These are phyloP conservation scores for Phoebastria nigripes DNA, from an alignment of 2,797 vertebrate genomes.

Conservation along the genomic window DNA sequence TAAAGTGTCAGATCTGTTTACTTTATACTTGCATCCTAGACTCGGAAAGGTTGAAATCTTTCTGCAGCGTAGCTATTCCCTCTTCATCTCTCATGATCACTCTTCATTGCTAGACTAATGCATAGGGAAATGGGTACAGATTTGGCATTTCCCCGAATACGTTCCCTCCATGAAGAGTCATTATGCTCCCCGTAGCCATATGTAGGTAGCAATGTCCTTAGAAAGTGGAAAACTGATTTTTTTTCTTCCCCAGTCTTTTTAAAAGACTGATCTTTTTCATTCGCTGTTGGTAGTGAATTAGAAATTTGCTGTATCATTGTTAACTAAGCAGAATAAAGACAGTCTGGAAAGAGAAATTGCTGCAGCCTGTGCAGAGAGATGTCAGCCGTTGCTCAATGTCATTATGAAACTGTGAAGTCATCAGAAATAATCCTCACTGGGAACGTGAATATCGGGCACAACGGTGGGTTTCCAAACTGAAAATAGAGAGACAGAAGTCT, in stretches of 20 bases:
- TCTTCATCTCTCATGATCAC: not conserved
- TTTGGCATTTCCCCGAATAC: not conserved
- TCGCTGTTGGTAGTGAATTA: not conserved
- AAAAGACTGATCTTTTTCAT: not conserved
- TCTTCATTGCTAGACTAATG: not conserved
- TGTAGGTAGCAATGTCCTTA: not conserved
- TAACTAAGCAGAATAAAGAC: conserved; percentile 14
- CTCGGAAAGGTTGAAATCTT: not conserved
- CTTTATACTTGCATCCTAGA: not conserved
- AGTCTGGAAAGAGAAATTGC: conserved; percentile 15
- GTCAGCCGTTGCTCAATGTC: conserved; percentile 27
- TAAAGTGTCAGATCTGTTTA: not conserved
- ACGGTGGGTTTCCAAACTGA: not conserved
- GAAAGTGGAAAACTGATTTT: not conserved
- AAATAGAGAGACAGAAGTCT: not conserved
- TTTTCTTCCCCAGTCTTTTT: not conserved
- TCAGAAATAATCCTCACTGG: not conserved
- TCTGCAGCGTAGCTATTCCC: not conserved
- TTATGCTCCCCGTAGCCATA: not conserved
- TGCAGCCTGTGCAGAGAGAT: not conserved
- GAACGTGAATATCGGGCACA: not conserved
- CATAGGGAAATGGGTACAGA: not conserved
- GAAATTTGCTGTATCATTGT: conserved; percentile 42
- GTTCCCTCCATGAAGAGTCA: not conserved
- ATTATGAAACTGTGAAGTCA: conserved; percentile 28